Evolutionary conservation across 1,140 invertebrate genomes (phyloP).

Genomic region (Chrysomallon squamiferum): DNA sequence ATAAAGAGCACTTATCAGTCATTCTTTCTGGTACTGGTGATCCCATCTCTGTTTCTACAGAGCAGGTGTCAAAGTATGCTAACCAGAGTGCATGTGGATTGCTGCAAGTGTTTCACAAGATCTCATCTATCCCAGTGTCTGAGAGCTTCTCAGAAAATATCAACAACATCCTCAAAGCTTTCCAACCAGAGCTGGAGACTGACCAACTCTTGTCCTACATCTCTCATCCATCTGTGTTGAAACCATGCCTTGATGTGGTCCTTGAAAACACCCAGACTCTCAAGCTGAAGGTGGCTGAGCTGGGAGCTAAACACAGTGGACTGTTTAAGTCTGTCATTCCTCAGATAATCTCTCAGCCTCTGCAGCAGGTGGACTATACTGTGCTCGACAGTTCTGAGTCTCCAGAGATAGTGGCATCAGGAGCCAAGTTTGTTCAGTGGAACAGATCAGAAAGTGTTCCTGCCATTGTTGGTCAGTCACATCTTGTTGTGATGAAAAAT

Average conservation of each 20-base stretch:
- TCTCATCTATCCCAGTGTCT: constrained; percentile 14
- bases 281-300: constrained; percentile 81
- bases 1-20: too few relatives aligned
- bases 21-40: too few relatives aligned
- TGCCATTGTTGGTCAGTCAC: constrained; percentile 31
- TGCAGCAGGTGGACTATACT: constrained; percentile 62
- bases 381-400: constrained; percentile 7
- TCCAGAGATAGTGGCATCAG: constrained; percentile 28
- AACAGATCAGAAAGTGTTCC: constrained; percentile 39
- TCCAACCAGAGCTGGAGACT: constrained; percentile 21
- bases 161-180: constrained; percentile 14
- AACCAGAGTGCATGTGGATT: constrained; percentile 16
- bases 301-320: constrained; percentile 56
- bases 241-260: constrained; percentile 69
- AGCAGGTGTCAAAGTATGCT: constrained; percentile 1
- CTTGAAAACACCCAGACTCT: constrained; percentile 78
- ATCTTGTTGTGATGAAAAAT: constrained; percentile 60
- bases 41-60: not conserved
- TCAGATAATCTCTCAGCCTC: constrained; percentile 57
- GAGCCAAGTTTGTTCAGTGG: constrained; percentile 52
- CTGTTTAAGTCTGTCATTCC: constrained; percentile 45
- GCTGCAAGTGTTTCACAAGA: constrained; percentile 27
- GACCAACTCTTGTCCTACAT: constrained; percentile 41
- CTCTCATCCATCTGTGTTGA: constrained; percentile 28
- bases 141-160: constrained; percentile 22